phyloP scores from a whole-genome alignment of 2,888 invertebrate genomes.

The Mechanitis messenoides region DNA sequence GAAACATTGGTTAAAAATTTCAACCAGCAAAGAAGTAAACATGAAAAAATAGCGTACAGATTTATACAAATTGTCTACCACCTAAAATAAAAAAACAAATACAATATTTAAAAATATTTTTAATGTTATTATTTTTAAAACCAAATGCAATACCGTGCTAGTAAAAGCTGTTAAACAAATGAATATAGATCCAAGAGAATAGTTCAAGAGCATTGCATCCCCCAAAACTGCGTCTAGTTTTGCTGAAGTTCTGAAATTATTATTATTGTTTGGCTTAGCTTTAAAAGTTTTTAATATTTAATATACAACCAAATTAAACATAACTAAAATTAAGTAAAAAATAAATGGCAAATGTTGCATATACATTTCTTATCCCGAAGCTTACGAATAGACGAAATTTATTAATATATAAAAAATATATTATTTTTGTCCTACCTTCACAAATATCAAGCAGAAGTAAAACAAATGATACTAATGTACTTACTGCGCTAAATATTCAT shows the following conservation, averaged over 20 bases:
- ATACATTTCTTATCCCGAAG: no score
- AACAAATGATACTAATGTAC: constrained; percentile 9
- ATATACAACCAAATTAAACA: no score
- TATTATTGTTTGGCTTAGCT: neutral
- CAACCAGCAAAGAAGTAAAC: constrained; percentile 50
- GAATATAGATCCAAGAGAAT: constrained; percentile 56
- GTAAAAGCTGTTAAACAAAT: constrained; percentile 64
- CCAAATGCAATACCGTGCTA: constrained; percentile 44
- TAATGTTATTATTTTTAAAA: neutral
- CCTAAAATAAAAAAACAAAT: constrained; percentile 39
- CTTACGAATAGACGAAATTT: no score
- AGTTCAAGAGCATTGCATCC: constrained; percentile 54
- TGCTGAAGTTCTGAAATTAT: constrained; percentile 49
- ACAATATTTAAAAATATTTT: neutral
- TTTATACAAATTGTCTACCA: constrained; percentile 53
- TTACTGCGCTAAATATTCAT: constrained; percentile 51
- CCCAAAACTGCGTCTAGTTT: constrained; percentile 51
- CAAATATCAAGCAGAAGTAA: no score
- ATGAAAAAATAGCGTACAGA: constrained; percentile 59
- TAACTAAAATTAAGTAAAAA: no score
- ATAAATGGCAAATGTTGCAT: no score
- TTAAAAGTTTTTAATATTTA: no score
- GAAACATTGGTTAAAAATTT: constrained; percentile 54
- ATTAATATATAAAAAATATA: no score
- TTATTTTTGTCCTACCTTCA: no score